Base-by-base conservation (phyloP, 1,140 invertebrate species). In the Trichonephila clavata region DNA sequence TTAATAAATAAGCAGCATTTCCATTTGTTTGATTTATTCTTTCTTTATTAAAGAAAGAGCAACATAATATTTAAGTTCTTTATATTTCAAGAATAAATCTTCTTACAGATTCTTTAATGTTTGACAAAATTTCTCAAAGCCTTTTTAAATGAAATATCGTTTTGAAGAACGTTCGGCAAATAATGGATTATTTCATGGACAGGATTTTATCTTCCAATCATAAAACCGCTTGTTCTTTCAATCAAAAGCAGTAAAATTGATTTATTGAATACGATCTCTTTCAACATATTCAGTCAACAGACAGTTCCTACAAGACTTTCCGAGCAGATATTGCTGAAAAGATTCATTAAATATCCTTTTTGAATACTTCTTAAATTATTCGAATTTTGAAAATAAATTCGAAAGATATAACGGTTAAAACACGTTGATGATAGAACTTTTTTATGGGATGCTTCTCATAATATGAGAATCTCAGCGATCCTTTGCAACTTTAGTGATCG, bases 391-490 rank as follows among this genome's bases (percentile, higher is more conserved):
- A 71, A 71, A 71, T 71, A 71, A 71, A 27, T 71, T 71, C 27
- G 27, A 71, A 71, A 32, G 24, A 71, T 32, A 71, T 71, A 71
- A 27, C 14, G n/a, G 68, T 71, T 71, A 71, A 71, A 50, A 71
- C 24, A 71, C 24, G 2, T 14, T 71, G 24, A 27, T 16, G 27
- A n/a, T 71, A 71, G 32, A 71, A 71, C 27, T 18, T 71, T 71
- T 71, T 77, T 77, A 77, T 77, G 68, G 27, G 68, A 77, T 77
- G 24, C n/a, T 14, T 39, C 5, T 18, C 68, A 32, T 77, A 77
- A 84, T 84, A 50, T 84, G 81, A 60, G 27, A 60, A 57, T 84
- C n/a, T 59, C 43, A 57, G 21, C 20, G 57, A 24, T 84, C 50
- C 5, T 27, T 59, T 57, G 81, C 21, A 84, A 43, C 50, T 84